phyloP scores from a whole-genome alignment of 1,140 invertebrate genomes.

The Drosophila pandora region DNA sequence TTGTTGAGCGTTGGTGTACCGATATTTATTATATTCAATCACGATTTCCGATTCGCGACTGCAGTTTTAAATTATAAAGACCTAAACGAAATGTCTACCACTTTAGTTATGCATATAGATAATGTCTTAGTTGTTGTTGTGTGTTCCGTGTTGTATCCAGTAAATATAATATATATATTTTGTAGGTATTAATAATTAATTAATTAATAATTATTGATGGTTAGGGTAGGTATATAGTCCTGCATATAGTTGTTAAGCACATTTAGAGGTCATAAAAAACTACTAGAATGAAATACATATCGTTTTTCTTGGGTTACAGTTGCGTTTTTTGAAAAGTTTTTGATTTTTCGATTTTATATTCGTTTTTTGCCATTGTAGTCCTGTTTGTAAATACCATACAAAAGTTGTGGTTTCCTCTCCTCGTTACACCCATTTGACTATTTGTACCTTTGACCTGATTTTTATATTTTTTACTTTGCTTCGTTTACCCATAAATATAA shows the following conservation, averaged over 20 bases:
- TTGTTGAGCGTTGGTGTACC: conserved; percentile 58
- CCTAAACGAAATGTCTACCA: conserved; percentile 57
- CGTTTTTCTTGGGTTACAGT: conserved; percentile 24
- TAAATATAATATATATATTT: conserved; percentile 26
- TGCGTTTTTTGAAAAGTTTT: conserved; percentile 16
- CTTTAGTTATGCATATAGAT: conserved; percentile 61
- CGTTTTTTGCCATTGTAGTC: conserved; percentile 30
- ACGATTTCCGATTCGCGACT: conserved; percentile 39
- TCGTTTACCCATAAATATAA: conserved; percentile 11
- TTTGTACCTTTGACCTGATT: conserved; percentile 73
- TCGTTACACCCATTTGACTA: conserved; percentile 49
- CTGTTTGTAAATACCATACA: conserved; percentile 67
- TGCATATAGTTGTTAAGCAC: conserved; percentile 67
- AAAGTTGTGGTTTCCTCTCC: conserved; percentile 55
- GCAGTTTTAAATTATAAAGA: conserved; percentile 50
- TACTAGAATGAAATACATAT: conserved; percentile 56
- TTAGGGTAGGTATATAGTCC: conserved; percentile 47
- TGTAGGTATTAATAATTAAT: conserved; percentile 28
- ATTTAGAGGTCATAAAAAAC: conserved; percentile 77
- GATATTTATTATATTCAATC: conserved; percentile 54
- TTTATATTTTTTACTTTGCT: conserved; percentile 15
- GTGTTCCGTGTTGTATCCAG: conserved; percentile 27
- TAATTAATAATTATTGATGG: conserved; percentile 23
- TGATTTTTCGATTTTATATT: conserved; percentile 17
- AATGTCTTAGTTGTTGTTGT: conserved; percentile 63